A percentile compares a stretch with the other conserved stretches of the same genome.
Evolutionary conservation across 2,113 vertebrate genomes (phyloP).

Genomic region (Pomatostomus ruficeps): DNA sequence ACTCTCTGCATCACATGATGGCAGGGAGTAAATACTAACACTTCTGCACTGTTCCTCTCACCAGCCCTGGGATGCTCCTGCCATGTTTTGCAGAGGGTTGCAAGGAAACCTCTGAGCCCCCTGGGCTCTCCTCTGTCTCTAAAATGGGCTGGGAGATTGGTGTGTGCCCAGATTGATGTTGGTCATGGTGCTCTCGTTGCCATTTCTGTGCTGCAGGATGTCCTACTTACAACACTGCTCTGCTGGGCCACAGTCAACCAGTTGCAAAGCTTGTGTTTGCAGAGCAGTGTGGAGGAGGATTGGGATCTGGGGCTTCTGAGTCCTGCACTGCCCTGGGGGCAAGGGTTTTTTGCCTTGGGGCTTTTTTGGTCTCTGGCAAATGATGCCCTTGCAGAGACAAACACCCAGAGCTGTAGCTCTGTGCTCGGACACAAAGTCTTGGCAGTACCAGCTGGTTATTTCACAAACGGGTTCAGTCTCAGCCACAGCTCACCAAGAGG

Average conservation of each 20-base stretch:
- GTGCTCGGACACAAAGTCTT: not conserved
- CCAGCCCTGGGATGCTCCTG: too few species aligned
- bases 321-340: not conserved
- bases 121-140: not conserved
- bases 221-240: accelerated
- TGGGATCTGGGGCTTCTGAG: not conserved
- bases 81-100: not conserved
- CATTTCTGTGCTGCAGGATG: not conserved
- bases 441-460: not conserved
- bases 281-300: not conserved
- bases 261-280: not conserved
- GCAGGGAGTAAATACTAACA: not conserved
- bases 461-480: accelerated
- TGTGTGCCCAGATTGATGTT: not conserved
- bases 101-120: not conserved
- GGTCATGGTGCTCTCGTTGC: not conserved
- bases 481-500: not conserved
- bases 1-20: not conserved
- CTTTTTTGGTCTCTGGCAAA: not conserved
- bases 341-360: not conserved
- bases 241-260: not conserved
- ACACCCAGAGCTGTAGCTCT: not conserved
- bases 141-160: not conserved
- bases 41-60: not conserved
- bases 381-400: not conserved